phyloP scores from a whole-genome alignment of 1,140 invertebrate species.

The Sarcophaga bullata region DNA sequence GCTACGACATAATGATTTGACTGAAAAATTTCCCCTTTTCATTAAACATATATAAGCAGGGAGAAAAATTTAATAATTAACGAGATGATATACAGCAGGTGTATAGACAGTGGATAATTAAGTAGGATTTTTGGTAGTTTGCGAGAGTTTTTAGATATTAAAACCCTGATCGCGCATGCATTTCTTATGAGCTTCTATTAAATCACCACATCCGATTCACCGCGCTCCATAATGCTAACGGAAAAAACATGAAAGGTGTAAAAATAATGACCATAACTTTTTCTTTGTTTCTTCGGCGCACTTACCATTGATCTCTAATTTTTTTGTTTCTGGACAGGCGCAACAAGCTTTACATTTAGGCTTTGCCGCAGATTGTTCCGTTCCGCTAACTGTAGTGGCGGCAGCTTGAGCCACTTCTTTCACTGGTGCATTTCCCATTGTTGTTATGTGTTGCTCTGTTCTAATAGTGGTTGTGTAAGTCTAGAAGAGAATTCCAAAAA shows the following conservation, averaged over 20 bases:
- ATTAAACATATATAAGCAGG: not conserved
- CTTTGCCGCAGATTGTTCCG: constrained; percentile 61
- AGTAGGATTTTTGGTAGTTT: not conserved
- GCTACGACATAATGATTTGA: constrained; percentile 20
- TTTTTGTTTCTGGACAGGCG: constrained; percentile 97
- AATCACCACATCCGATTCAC: constrained; percentile 87
- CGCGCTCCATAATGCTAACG: constrained; percentile 87
- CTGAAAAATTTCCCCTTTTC: not conserved
- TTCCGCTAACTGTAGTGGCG: constrained; percentile 59
- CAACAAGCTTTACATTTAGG: constrained; percentile 94
- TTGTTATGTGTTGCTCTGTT: not conserved
- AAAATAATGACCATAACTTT: not conserved
- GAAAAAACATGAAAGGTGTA: not conserved
- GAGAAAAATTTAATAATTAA: not conserved
- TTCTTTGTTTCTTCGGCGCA: too few relatives aligned
- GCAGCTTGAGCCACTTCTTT: constrained; percentile 53
- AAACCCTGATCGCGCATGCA: constrained; percentile 97
- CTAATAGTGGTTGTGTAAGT: not conserved
- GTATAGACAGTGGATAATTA: not conserved
- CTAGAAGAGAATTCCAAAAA: constrained; percentile 22
- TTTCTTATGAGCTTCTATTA: constrained; percentile 96
- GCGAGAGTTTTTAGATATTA: constrained; percentile 68
- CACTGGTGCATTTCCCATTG: constrained; percentile 56
- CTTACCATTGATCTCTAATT: constrained; percentile 88
- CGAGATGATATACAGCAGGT: not conserved